Conservation (phyloP, 2,888 invertebrate genomes). For the Eustalomyia histrio region DNA sequence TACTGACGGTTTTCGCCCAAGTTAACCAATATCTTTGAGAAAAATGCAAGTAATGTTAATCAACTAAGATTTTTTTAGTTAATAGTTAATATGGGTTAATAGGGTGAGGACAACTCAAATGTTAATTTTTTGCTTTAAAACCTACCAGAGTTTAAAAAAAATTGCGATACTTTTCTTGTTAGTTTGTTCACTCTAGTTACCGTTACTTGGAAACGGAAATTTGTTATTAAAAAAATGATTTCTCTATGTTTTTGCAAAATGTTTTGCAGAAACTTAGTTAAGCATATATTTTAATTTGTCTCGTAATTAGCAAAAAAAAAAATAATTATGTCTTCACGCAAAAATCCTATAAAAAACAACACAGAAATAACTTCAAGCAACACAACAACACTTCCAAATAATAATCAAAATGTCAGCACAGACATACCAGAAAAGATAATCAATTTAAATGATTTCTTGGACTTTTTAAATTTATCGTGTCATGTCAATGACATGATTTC, state of each 20-base stretch:
- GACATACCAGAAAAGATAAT: constrained; percentile 67
- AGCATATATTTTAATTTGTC: neutral
- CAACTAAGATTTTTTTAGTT: no score
- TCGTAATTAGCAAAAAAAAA: neutral
- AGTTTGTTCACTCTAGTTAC: constrained; percentile 6
- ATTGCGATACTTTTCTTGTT: neutral
- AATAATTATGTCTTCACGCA: constrained; percentile 16
- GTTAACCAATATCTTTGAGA: no score
- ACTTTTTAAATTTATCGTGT: constrained; percentile 79
- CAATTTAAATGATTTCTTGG: constrained; percentile 78
- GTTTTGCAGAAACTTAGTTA: neutral
- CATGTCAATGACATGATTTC: constrained; percentile 78
- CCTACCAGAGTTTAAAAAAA: no score
- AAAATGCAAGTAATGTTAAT: no score
- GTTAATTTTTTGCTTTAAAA: no score
- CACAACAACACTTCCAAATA: neutral
- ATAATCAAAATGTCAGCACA: constrained; percentile 16
- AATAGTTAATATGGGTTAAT: no score
- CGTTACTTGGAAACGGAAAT: constrained; percentile 62
- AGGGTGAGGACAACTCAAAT: no score
- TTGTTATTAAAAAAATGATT: constrained; percentile 38
- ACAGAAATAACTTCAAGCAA: constrained; percentile 6
- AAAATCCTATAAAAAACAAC: constrained; percentile 17
- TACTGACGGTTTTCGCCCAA: no score
- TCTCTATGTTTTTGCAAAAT: neutral